phyloP scores from a whole-genome alignment of 2,888 invertebrate genomes.

The Dicyrtomina minuta region DNA sequence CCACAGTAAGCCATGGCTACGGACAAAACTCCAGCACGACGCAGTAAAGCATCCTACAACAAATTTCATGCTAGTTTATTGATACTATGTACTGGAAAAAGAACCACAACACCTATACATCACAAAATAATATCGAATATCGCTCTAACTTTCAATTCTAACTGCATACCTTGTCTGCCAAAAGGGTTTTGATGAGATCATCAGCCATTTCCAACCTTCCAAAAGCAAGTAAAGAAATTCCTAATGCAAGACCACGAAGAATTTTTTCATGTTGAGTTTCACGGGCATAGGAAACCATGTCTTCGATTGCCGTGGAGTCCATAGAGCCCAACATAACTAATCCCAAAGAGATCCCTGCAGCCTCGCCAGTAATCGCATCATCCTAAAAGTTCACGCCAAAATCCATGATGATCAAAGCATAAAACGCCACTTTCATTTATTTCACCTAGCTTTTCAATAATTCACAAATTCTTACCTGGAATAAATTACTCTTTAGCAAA shows the following conservation, averaged over 20 bases:
- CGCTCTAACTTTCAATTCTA: not conserved
- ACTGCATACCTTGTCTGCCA: constrained; percentile 72
- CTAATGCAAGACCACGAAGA: constrained; percentile 91
- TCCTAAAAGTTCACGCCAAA: constrained; percentile 66
- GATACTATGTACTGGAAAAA: not conserved
- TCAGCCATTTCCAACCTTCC: constrained; percentile 96
- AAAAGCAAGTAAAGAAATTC: constrained; percentile 95
- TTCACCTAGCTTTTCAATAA: not conserved
- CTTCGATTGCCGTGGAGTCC: constrained; percentile 81
- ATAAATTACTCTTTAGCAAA: constrained; percentile 92
- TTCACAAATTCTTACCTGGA: constrained; percentile 56
- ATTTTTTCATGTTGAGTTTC: constrained; percentile 99
- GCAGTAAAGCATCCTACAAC: constrained; percentile 75
- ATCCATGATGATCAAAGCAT: not conserved
- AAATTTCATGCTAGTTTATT: constrained; percentile 36
- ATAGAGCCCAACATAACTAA: constrained; percentile 98
- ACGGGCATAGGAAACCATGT: constrained; percentile 92
- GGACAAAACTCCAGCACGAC: constrained; percentile 96
- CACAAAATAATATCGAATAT: not conserved
- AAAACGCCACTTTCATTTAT: not conserved
- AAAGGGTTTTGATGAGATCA: constrained; percentile 82
- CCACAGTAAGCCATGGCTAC: constrained; percentile 98
- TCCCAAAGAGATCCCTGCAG: constrained; percentile 98
- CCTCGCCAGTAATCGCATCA: constrained; percentile 98
- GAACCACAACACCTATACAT: not conserved